These are phyloP conservation scores for Melieria omissa DNA, from an alignment of 2,888 invertebrate genomes.

Conservation along the genomic window DNA sequence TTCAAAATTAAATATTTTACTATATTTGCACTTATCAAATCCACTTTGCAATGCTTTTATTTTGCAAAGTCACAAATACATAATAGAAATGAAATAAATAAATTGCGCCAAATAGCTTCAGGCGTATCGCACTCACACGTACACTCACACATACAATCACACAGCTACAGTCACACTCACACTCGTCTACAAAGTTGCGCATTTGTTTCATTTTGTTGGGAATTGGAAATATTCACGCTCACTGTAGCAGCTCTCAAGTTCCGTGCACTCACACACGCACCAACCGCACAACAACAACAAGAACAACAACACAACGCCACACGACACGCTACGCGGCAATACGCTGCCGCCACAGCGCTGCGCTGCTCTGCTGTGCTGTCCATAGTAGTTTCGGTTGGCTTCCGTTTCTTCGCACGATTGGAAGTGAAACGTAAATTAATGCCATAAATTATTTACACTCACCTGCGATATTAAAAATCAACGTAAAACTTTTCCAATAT, in stretches of 20 bases:
- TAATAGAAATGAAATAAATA: too few species aligned
- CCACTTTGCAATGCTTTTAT: too few species aligned
- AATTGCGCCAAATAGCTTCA: too few species aligned
- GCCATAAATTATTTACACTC: constrained; percentile 62
- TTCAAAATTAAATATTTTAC: too few species aligned
- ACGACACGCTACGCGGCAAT: too few species aligned
- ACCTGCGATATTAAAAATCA: constrained; percentile 63
- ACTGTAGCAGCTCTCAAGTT: background rate
- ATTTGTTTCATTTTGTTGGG: background rate
- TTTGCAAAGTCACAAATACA: too few species aligned
- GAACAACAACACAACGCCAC: too few species aligned
- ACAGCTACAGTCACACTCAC: background rate
- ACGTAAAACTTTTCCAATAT: constrained; percentile 61
- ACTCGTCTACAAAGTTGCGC: background rate
- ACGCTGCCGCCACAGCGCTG: too few species aligned
- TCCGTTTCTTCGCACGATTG: constrained; percentile 54
- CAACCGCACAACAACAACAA: background rate
- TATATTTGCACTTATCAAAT: too few species aligned
- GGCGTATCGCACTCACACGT: too few species aligned
- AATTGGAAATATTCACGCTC: background rate
- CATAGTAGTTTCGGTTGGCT: constrained; percentile 35
- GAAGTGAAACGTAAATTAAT: constrained; percentile 60
- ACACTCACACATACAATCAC: background rate
- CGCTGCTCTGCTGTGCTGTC: background rate
- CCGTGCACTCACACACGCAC: background rate